Evolutionary conservation across 1,140 invertebrate species (phyloP).

Genomic region (Coboldia fuscipes): DNA sequence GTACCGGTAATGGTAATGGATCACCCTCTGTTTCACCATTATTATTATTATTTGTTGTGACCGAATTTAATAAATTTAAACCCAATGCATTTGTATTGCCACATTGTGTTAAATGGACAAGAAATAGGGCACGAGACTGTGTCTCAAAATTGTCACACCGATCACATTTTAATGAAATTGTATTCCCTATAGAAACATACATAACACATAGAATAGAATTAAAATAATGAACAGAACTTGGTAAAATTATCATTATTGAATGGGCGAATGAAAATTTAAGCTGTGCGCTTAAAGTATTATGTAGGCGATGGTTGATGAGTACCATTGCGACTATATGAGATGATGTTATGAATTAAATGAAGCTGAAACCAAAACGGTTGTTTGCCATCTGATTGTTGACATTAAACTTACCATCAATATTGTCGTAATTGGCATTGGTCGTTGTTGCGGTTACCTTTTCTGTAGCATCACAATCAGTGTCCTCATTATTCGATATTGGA

Average conservation of each 20-base stretch:
- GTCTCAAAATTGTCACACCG: constrained; percentile 45
- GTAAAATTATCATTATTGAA: too few relatives aligned
- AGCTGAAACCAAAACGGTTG: too few relatives aligned
- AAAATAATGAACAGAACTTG: too few relatives aligned
- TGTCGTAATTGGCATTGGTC: constrained; percentile 1
- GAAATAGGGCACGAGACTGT: constrained; percentile 30
- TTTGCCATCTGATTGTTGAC: too few relatives aligned
- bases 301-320: too few relatives aligned
- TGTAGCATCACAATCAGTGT: constrained; percentile 1
- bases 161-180: constrained; percentile 33
- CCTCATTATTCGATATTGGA: neutral
- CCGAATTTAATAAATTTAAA: constrained; percentile 10
- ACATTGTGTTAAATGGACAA: constrained; percentile 36
- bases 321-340: too few relatives aligned
- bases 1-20: constrained; percentile 14
- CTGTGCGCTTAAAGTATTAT: too few relatives aligned
- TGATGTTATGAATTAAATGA: too few relatives aligned
- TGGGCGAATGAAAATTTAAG: too few relatives aligned
- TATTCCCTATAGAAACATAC: too few relatives aligned
- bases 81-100: constrained; percentile 12
- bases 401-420: too few relatives aligned
- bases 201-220: too few relatives aligned
- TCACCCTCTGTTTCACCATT: constrained; percentile 18
- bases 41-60: constrained; percentile 17
- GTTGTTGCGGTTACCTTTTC: neutral